Evolutionary conservation across 2,113 vertebrate genomes (phyloP), one percentile per base, ranked within the genome.

Genomic region (Dromas ardeola): DNA sequence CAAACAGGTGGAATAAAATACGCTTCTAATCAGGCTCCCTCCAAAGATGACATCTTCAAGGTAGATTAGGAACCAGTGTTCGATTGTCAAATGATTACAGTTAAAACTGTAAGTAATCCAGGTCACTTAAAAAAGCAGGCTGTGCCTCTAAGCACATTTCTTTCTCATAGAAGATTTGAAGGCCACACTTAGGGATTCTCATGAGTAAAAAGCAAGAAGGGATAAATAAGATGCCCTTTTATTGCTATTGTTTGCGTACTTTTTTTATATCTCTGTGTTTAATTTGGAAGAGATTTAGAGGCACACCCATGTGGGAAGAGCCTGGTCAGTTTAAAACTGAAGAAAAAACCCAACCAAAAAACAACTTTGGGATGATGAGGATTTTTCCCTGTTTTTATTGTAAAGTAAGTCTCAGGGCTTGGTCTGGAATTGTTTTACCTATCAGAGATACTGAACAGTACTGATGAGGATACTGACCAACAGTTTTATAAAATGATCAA

Each of bases 251-350:
- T 79, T 86, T 91, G 15, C 25, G 66, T 73, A 47, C 83, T 29
- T 4, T 84, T 86, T 69, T 89, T 93, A 40, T 66, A 77, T 38
- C 11, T 81, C 67, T 86, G n/a, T 56, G 27, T 65, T 97, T 86
- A 65, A 91, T 87, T 91, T 97, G 81, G 86, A 91, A 65, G 29
- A 13, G 61, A 91, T 52, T 86, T 76, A 76, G 65, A 93, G 81
- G 49, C 86, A 95, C 86, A 95, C 66, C 83, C 88, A 82, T 53
- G 18, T 52, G 43, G 52, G 77, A 95, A 95, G 13, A 79, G 40
- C n/a, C 38, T 92, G 38, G 50, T 73, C 55, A 83, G 40, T 88
- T 83, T 83, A 86, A 85, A 79, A 90, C 3, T 42, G 26, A 14
- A 59, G 70, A 63, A 38, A 71, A 50, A 30, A 63, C 5, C 3